Conservation (phyloP, 2,113 vertebrate species). For the Muscicapa adusta region DNA sequence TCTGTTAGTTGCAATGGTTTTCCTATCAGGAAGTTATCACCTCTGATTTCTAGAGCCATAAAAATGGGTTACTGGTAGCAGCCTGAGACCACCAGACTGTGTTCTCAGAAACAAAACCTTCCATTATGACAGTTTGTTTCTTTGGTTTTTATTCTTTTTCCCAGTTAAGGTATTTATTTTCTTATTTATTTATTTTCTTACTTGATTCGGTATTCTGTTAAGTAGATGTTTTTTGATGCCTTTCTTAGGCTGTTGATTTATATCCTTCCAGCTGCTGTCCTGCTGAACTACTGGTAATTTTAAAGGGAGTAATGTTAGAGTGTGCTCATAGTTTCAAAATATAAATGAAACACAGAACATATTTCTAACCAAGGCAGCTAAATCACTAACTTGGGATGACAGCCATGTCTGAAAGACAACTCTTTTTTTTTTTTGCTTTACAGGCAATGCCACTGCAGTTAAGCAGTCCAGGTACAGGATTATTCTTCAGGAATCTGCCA, state of each 20-base stretch:
- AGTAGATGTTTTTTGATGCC: background rate
- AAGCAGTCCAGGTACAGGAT: slow-evolving; percentile 90
- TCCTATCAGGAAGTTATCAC: background rate
- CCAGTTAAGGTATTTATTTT: background rate
- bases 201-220: background rate
- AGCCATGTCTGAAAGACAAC: background rate
- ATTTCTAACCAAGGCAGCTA: background rate
- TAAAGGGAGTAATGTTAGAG: background rate
- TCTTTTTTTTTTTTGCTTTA: background rate
- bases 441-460: slow-evolving; percentile 79
- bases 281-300: background rate
- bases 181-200: background rate
- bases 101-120: background rate
- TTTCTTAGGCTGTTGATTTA: background rate
- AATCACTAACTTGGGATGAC: background rate
- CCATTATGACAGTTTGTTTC: background rate
- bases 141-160: background rate
- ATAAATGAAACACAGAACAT: background rate
- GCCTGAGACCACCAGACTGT: background rate
- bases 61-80: background rate
- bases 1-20: background rate
- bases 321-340: background rate
- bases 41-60: background rate
- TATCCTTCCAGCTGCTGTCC: background rate
- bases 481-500: slow-evolving; percentile 81